Conservation (phyloP, 2,888 invertebrate genomes). For the Oligia latruncula region DNA sequence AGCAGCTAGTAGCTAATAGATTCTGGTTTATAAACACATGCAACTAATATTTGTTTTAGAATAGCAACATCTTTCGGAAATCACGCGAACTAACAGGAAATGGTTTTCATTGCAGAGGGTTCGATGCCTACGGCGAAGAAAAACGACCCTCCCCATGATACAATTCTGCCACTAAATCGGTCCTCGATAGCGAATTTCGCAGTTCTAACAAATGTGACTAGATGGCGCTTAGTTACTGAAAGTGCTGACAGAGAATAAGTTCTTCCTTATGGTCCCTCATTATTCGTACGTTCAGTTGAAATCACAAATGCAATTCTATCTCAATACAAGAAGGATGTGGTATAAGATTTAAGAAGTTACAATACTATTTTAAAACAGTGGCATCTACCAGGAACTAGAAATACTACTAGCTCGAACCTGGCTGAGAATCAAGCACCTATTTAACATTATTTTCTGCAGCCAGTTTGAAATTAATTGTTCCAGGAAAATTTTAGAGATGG, state of each 20-base stretch:
- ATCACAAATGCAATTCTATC: not conserved
- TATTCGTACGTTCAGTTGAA: not conserved
- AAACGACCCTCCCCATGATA: not conserved
- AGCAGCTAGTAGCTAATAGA: not conserved
- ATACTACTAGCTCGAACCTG: not conserved
- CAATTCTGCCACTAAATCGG: conserved; percentile 16
- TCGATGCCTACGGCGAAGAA: too few relatives aligned
- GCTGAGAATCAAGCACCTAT: too few relatives aligned
- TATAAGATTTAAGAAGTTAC: not conserved
- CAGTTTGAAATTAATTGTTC: conserved; percentile 1
- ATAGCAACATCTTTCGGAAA: conserved; percentile 19
- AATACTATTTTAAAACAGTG: not conserved
- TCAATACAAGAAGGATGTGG: too few relatives aligned
- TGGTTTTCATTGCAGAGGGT: too few relatives aligned
- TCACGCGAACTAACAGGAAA: conserved; percentile 3
- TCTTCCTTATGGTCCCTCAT: fast-evolving
- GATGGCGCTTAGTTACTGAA: not conserved
- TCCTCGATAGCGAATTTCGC: not conserved
- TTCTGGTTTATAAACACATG: not conserved
- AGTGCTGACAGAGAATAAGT: too few relatives aligned
- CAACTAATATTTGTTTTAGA: not conserved
- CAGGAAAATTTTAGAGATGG: not conserved
- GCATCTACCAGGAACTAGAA: not conserved
- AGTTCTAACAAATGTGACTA: not conserved
- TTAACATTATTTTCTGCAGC: too few relatives aligned